Evolutionary conservation across 2,888 invertebrate species (phyloP), one percentile per base, ranked within the genome.

Genomic region (Trichacis sp.): DNA sequence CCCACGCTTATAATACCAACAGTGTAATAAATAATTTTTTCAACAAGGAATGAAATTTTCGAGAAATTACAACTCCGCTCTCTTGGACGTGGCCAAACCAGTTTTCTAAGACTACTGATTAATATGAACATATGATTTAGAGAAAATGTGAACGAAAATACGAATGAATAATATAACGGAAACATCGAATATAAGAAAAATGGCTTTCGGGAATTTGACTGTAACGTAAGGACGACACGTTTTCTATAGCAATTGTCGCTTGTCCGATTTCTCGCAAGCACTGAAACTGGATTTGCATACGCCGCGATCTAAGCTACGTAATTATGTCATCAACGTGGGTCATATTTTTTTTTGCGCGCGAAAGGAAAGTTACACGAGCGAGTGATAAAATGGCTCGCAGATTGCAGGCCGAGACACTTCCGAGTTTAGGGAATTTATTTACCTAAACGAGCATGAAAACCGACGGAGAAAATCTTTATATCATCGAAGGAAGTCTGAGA

Each of bases 351-450:
- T 19, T 4, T 18, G 4, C 14, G 18, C 18, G 11, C 15, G 11
- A 43, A 19, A 43, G 11, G n/a, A 17, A 19, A 43, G 43, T 43
- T 19, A 19, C 43, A 40, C 15, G 40, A 40, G 6, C 14, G 14
- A 11, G 19, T 43, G 17, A 43, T 43, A 18, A n/a, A 19, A 43
- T 19, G 43, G n/a, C n/a, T n/a, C 8, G n/a, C n/a, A 33, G 33
- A 43, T 43, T 48, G 29, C 14, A 40, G 18, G 51, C 42, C 11
- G 12, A 46, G 36, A 45, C 51, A 46, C 51, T 58, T 58, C 57
- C 57, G 57, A 51, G 45, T 58, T 43, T 24, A 15, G 17, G n/a
- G 24, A 19, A 45, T 19, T 48, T 45, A 15, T 57, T 42, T 45
- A 24, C 33, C 30, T 49, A 17, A 29, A 24, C 36, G n/a, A 43